phyloP scores from a whole-genome alignment of 2,888 invertebrate genomes.

The Steinernema scapterisci region DNA sequence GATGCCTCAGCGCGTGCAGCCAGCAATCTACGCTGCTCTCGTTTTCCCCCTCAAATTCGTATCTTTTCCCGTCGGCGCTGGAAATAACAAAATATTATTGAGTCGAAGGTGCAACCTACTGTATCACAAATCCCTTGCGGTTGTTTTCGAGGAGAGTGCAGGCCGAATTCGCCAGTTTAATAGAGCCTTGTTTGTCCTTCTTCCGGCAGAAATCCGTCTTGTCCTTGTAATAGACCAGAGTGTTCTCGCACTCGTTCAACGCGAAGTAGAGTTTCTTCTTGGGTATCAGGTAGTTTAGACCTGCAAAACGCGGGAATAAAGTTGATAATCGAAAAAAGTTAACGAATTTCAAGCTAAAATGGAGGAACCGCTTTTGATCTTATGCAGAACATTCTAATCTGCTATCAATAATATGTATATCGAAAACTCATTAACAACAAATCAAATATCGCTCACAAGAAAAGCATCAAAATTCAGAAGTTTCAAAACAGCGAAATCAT shows the following conservation, averaged over 20 bases:
- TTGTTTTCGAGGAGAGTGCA: constrained; percentile 55
- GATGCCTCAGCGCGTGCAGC: constrained; percentile 70
- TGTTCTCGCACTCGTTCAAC: constrained; percentile 56
- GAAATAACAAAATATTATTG: constrained; percentile 38
- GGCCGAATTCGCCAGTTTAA: constrained; percentile 48
- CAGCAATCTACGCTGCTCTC: constrained; percentile 72
- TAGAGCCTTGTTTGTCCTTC: constrained; percentile 46
- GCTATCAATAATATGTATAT: background rate
- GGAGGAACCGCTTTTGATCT: too few relatives aligned
- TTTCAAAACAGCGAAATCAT: too few relatives aligned
- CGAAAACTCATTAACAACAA: too few relatives aligned
- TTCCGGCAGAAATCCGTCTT: constrained; percentile 53
- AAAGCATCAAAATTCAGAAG: too few relatives aligned
- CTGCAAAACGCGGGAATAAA: constrained; percentile 19
- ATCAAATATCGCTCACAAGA: too few relatives aligned
- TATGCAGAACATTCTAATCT: background rate
- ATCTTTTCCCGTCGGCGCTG: constrained; percentile 59
- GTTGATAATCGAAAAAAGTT: too few relatives aligned
- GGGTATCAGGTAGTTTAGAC: constrained; percentile 36
- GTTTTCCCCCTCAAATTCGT: constrained; percentile 70
- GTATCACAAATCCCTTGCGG: constrained; percentile 52
- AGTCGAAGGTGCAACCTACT: constrained; percentile 44
- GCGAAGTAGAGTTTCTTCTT: constrained; percentile 59
- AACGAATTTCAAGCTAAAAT: too few relatives aligned
- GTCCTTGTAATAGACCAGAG: constrained; percentile 57